A percentile compares a stretch with the other conserved stretches of the same genome.
Evolutionary conservation across 2,888 invertebrate species (phyloP).

Genomic region (Taenaris catops): DNA sequence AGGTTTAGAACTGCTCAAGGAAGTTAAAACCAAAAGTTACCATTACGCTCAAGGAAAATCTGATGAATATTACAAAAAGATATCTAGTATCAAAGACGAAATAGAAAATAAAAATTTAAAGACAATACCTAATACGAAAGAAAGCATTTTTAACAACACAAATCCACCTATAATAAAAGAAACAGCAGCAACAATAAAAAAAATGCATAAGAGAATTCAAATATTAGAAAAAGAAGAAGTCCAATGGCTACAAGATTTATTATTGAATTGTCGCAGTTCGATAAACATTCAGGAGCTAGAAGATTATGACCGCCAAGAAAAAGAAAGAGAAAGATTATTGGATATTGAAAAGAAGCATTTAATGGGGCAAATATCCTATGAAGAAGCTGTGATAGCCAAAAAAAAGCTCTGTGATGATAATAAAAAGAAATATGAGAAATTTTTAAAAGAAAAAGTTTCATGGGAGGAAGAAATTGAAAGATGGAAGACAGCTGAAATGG

Average conservation of each 20-base stretch:
- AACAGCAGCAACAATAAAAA: conserved; percentile 69
- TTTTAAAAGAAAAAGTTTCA: conserved; percentile 65
- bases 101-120: conserved; percentile 34
- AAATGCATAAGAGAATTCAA: conserved; percentile 70
- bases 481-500: conserved; percentile 67
- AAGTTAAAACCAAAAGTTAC: conserved; percentile 42
- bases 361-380: conserved; percentile 76
- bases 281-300: conserved; percentile 58
- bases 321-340: conserved; percentile 65
- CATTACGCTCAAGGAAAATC: conserved; percentile 49
- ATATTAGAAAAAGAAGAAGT: conserved; percentile 68
- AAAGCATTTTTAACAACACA: conserved; percentile 21
- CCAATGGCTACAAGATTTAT: conserved; percentile 67
- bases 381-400: conserved; percentile 80
- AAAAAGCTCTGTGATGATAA: conserved; percentile 64
- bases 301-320: conserved; percentile 60
- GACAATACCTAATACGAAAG: conserved; percentile 32
- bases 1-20: conserved; percentile 44
- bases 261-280: conserved; percentile 62
- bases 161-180: conserved; percentile 50
- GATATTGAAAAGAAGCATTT: conserved; percentile 81
- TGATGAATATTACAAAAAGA: conserved; percentile 38
- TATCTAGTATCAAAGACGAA: conserved; percentile 41
- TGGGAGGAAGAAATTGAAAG: conserved; percentile 71
- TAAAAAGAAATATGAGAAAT: conserved; percentile 68